Evolutionary conservation across 2,888 invertebrate species (phyloP).

Genomic region (Syrphus vitripennis): DNA sequence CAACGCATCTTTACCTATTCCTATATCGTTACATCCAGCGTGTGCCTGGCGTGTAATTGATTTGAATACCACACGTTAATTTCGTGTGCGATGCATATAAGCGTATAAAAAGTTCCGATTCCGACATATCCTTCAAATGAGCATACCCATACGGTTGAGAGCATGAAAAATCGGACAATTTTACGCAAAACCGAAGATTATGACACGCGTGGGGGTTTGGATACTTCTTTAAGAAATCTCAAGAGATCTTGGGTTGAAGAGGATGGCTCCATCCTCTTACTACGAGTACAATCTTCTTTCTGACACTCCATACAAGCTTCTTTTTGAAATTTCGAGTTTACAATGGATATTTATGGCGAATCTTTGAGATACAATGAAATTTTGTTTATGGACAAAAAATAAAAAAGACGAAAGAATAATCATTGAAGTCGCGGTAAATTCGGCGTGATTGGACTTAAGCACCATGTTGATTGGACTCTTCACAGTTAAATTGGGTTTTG

Average conservation of each 20-base stretch:
- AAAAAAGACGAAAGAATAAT: too few species aligned
- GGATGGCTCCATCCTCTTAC: not conserved
- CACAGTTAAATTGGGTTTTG: conserved; percentile 9
- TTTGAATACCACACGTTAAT: conserved; percentile 56
- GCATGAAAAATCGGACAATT: conserved; percentile 59
- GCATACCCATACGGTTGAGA: conserved; percentile 55
- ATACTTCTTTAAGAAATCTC: not conserved
- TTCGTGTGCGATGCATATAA: conserved; percentile 18
- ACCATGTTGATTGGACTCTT: conserved; percentile 65
- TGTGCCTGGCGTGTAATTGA: conserved; percentile 59
- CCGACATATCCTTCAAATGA: conserved; percentile 47
- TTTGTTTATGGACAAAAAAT: conserved; percentile 54
- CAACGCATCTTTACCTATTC: conserved; percentile 59
- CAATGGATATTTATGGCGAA: conserved; percentile 59
- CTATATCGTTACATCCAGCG: conserved; percentile 22
- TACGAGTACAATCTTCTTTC: not conserved
- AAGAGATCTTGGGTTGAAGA: not conserved
- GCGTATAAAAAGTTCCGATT: conserved; percentile 55
- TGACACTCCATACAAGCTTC: not conserved
- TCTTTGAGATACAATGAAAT: conserved; percentile 50
- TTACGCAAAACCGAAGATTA: conserved; percentile 58
- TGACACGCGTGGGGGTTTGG: conserved; percentile 65
- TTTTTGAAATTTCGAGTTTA: not conserved
- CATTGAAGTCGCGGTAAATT: not conserved
- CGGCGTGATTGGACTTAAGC: conserved; percentile 67